A percentile compares a stretch with the other conserved stretches of the same genome.
Evolutionary conservation across 1,140 invertebrate genomes (phyloP).

Genomic region (Trypoxylus dichotomus): DNA sequence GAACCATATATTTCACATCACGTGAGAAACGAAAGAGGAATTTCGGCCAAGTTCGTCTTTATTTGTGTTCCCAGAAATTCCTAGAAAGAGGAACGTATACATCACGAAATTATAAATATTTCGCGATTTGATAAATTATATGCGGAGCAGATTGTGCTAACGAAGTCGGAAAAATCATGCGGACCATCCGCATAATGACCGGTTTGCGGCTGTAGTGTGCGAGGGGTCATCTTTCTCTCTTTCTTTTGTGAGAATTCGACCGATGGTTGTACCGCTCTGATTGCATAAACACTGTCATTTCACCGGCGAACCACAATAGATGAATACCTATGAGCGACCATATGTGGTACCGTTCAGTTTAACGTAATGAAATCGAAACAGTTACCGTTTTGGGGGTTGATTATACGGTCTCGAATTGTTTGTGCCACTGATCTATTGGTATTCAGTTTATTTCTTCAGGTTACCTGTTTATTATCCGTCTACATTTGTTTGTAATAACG

Average conservation of each 20-base stretch:
- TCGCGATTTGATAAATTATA: slow-evolving; percentile 25
- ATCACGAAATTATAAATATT: slow-evolving; percentile 23
- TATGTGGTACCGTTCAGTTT: slow-evolving; percentile 8
- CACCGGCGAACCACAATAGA: slow-evolving; percentile 1
- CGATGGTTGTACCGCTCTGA: slow-evolving; percentile 4
- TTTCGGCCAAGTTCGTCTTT: background rate
- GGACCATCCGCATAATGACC: slow-evolving; percentile 18
- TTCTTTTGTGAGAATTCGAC: slow-evolving; percentile 13
- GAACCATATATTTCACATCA: background rate
- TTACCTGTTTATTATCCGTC: slow-evolving; percentile 11
- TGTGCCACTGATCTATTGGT: background rate
- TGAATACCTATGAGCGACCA: background rate
- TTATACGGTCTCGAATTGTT: slow-evolving; percentile 21
- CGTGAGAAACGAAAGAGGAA: slow-evolving; percentile 2
- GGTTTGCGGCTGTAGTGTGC: background rate
- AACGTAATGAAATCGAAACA: slow-evolving; percentile 14
- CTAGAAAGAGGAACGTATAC: background rate
- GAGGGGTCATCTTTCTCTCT: background rate
- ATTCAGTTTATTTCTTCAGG: background rate
- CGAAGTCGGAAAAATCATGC: slow-evolving; percentile 20
- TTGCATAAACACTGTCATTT: slow-evolving; percentile 25
- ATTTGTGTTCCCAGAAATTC: background rate
- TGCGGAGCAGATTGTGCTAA: slow-evolving; percentile 6
- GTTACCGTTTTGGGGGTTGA: slow-evolving; percentile 12
- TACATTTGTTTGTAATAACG: background rate